Percentiles rank a stretch among this genome's conserved stretches.
phyloP scores from a whole-genome alignment of 2,113 vertebrate genomes.

The Girardinichthys multiradiatus region DNA sequence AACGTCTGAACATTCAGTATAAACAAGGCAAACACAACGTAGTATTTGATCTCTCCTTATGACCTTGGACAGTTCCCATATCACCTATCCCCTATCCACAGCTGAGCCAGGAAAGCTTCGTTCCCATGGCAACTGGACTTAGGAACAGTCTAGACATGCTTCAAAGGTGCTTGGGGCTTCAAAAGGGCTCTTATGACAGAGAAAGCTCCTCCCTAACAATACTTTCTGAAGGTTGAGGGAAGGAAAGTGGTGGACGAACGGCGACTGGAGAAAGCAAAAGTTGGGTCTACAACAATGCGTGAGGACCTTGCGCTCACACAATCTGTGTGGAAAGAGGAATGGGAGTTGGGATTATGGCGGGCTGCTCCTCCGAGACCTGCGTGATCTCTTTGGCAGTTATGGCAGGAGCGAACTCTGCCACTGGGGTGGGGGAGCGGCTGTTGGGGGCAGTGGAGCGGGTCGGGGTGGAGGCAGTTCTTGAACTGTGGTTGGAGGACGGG shows the following conservation, averaged over 20 bases:
- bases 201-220: conserved; percentile 51
- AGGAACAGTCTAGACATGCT: conserved; percentile 67
- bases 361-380: conserved; percentile 62
- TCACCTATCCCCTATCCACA: conserved; percentile 29
- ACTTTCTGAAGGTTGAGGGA: conserved; percentile 58
- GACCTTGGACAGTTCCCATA: conserved; percentile 54
- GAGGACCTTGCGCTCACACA: conserved; percentile 39
- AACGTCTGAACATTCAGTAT: conserved; percentile 62
- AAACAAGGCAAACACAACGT: conserved; percentile 64
- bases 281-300: background rate
- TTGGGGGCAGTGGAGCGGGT: conserved; percentile 33
- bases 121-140: conserved; percentile 64
- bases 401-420: conserved; percentile 26
- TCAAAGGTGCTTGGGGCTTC: conserved; percentile 65
- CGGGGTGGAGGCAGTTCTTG: conserved; percentile 52
- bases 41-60: conserved; percentile 41
- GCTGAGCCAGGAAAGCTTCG: conserved; percentile 39
- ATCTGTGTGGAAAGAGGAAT: conserved; percentile 56
- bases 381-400: conserved; percentile 60
- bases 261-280: conserved; percentile 13
- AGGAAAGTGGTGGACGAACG: conserved; percentile 44
- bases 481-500: too few species aligned
- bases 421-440: conserved; percentile 42
- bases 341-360: conserved; percentile 42
- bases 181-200: conserved; percentile 60